Conservation (phyloP, 2,797 vertebrate genomes). For the Echiichthys vipera region DNA sequence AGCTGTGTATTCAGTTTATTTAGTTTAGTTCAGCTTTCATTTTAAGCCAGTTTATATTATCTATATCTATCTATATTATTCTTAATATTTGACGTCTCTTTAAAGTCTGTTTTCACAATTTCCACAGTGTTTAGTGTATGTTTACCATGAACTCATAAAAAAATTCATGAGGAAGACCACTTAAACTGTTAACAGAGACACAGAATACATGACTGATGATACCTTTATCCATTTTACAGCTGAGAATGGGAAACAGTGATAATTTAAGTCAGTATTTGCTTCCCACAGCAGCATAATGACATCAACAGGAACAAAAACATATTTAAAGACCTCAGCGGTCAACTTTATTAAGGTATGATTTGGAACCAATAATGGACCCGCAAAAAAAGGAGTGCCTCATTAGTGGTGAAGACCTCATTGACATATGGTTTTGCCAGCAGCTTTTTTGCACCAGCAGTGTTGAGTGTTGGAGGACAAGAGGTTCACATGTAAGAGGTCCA, state of each 20-base stretch:
- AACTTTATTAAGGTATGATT: not conserved
- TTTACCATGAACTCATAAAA: conserved; percentile 25
- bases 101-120: conserved; percentile 9
- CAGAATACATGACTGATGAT: conserved; percentile 35
- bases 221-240: conserved; percentile 32
- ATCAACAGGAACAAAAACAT: not conserved
- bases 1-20: conserved; percentile 23
- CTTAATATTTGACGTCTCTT: conserved; percentile 1
- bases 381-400: not conserved
- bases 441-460: not conserved
- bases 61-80: no score
- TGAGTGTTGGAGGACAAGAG: no score
- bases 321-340: not conserved
- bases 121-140: conserved; percentile 8
- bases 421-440: conserved; percentile 5
- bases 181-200: conserved; percentile 35
- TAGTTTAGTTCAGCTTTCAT: no score
- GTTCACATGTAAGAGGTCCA: not conserved
- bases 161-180: conserved; percentile 35
- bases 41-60: conserved; percentile 29
- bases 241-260: conserved; percentile 1
- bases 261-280: conserved; percentile 2
- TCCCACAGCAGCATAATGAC: not conserved
- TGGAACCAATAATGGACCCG: not conserved
- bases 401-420: conserved; percentile 9